A percentile compares a stretch with the other conserved stretches of the same genome.
Conservation (phyloP, 2,888 invertebrate species). For the Tiphia femorata region DNA sequence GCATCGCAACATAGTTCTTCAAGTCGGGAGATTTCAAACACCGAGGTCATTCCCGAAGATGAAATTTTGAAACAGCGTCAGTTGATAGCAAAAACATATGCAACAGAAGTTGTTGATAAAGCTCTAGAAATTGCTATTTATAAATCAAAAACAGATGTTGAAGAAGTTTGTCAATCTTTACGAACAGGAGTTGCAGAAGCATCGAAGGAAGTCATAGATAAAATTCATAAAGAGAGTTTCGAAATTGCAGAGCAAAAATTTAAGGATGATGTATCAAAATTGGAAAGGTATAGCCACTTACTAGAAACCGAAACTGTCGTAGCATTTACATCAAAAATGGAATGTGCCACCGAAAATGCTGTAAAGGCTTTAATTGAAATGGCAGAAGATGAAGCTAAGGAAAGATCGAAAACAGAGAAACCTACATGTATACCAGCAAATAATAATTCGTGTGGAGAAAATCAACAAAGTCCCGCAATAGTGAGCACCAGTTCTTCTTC, state of each 20-base stretch:
- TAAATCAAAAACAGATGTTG: constrained; percentile 66
- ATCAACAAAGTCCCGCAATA: neutral
- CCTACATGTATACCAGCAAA: constrained; percentile 6
- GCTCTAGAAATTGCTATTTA: constrained; percentile 66
- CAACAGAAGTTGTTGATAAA: constrained; percentile 65
- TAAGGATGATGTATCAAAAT: constrained; percentile 45
- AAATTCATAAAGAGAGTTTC: constrained; percentile 58
- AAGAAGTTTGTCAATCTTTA: constrained; percentile 64
- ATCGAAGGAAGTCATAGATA: constrained; percentile 60
- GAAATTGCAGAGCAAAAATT: constrained; percentile 55
- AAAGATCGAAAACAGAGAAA: constrained; percentile 46
- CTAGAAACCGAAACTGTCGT: constrained; percentile 57
- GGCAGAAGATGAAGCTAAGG: constrained; percentile 66
- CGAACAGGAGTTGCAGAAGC: constrained; percentile 60
- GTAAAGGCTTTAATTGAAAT: constrained; percentile 66
- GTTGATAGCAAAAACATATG: constrained; percentile 58
- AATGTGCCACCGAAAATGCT: constrained; percentile 65
- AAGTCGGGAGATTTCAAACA: constrained; percentile 8
- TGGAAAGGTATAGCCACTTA: constrained; percentile 53
- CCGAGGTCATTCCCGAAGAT: constrained; percentile 38
- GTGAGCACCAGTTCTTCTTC: constrained; percentile 24
- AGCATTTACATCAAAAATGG: constrained; percentile 61
- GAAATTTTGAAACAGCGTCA: constrained; percentile 49
- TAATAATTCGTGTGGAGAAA: constrained; percentile 19
- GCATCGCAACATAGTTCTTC: constrained; percentile 24